Conservation (phyloP, 1,140 invertebrate genomes). For the Hesperophylax magnus region DNA sequence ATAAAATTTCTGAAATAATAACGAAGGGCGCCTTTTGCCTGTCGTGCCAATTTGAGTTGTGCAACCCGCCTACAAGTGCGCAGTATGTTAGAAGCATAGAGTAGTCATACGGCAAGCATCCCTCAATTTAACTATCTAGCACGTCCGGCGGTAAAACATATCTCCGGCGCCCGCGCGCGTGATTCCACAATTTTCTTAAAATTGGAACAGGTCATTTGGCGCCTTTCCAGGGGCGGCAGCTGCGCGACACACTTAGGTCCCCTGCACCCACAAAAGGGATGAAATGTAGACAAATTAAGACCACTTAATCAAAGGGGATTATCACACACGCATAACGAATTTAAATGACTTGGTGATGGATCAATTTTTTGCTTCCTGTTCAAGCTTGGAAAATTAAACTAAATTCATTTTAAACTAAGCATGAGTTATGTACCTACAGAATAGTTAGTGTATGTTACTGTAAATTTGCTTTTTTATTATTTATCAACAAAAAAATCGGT, state of each 20-base stretch:
- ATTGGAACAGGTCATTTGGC: constrained; percentile 53
- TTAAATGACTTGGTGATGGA: no score
- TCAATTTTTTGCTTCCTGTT: no score
- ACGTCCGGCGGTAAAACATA: constrained; percentile 55
- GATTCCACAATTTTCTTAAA: constrained; percentile 55
- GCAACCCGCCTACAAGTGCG: background rate
- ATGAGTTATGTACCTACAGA: no score
- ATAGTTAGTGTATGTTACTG: no score
- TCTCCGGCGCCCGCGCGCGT: constrained; percentile 49
- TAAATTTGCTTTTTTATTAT: no score
- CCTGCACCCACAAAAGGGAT: background rate
- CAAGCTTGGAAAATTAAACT: no score
- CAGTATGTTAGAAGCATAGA: background rate
- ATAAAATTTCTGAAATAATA: no score
- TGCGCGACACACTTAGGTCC: constrained; percentile 47
- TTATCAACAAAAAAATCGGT: no score
- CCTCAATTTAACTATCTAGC: constrained; percentile 52
- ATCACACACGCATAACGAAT: background rate
- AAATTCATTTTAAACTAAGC: no score
- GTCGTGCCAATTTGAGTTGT: no score
- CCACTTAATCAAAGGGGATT: background rate
- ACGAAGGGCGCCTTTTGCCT: no score
- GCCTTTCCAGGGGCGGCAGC: constrained; percentile 48
- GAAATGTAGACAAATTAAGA: background rate
- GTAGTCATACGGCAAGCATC: constrained; percentile 37